phyloP scores from a whole-genome alignment of 2,113 vertebrate genomes.

The Chaenogobius annularis region DNA sequence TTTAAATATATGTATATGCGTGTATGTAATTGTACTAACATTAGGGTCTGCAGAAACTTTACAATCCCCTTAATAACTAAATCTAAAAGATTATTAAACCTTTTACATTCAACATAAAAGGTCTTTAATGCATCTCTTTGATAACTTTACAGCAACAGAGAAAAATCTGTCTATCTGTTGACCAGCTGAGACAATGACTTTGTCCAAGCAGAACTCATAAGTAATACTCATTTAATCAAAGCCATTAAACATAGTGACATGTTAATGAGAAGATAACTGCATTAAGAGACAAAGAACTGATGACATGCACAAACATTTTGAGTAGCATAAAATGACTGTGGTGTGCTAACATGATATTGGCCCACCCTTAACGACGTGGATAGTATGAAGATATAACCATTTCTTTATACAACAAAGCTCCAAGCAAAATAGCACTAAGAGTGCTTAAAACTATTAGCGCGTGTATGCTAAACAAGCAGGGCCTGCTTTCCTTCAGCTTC shows the following conservation, averaged over 20 bases:
- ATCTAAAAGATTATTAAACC: conserved; percentile 8
- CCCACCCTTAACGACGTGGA: too few relatives aligned
- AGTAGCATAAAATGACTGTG: conserved; percentile 33
- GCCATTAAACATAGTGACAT: conserved; percentile 37
- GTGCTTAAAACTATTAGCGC: background rate
- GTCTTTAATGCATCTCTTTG: background rate
- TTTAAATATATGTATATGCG: background rate
- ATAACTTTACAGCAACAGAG: background rate
- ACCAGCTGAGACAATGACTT: conserved; percentile 27
- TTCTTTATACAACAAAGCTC: background rate
- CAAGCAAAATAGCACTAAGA: background rate
- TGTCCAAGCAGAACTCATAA: conserved; percentile 22
- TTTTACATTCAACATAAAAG: background rate
- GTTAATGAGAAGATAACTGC: conserved; percentile 29
- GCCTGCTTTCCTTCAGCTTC: background rate
- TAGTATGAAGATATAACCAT: background rate
- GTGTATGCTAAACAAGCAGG: background rate
- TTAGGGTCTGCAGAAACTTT: too few relatives aligned
- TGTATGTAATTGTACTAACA: background rate
- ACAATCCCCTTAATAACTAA: too few relatives aligned
- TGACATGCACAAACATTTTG: conserved; percentile 34
- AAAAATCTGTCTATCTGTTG: conserved; percentile 12
- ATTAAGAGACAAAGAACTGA: conserved; percentile 26
- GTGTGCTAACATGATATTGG: background rate
- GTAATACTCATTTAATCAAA: conserved; percentile 25